Evolutionary conservation across 2,797 vertebrate species (phyloP), one percentile per base, ranked within the genome.

Genomic region (Phylloscopus collybita): DNA sequence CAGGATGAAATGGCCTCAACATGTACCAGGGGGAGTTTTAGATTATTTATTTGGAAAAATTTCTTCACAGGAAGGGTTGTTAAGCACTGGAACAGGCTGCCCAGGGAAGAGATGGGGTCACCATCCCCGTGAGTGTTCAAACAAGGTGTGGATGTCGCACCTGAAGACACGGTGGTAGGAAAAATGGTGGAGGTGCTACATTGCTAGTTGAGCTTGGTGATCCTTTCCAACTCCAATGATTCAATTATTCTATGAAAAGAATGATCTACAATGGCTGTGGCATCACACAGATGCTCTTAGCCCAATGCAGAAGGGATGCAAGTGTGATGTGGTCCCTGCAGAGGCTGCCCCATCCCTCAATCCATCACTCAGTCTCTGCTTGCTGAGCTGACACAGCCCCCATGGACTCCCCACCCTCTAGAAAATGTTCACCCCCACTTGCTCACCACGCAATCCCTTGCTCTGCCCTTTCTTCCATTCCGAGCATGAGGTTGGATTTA

Each of bases 341-440:
- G 49, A 23, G 34, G 17, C 22, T 72, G 40, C 20, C 26, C 11
- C 32, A 13, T 18, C 16, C 21, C 22, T 76, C n/a, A 27, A 5
- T 26, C 67, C 51, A 36, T 26, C 59, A 2, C 40, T 59, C 67
- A 30, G 5, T 1, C 38, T 51, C 60, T 32, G 22, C 45, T n/a
- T 40, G 13, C 3, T 44, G 27, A 61, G 44, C 42, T 66, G 20
- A 5, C 47, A 38, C 30, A 36, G 32, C 6, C 4, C 8, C 59
- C n/a, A 7, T 0, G 1, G 25, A 8, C 38, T 40, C 29, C 22
- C 5, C 13, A 27, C 16, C 44, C 83, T 59, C n/a, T 4, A 13
- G 23, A 8, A 88, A 50, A 72, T 0, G 0, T 26, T 27, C 10
- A 22, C 59, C 16, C 23, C 15, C 9, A 25, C 11, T 5, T 38